Conservation (phyloP, 2,113 vertebrate genomes). For the Chloroceryle aenea region DNA sequence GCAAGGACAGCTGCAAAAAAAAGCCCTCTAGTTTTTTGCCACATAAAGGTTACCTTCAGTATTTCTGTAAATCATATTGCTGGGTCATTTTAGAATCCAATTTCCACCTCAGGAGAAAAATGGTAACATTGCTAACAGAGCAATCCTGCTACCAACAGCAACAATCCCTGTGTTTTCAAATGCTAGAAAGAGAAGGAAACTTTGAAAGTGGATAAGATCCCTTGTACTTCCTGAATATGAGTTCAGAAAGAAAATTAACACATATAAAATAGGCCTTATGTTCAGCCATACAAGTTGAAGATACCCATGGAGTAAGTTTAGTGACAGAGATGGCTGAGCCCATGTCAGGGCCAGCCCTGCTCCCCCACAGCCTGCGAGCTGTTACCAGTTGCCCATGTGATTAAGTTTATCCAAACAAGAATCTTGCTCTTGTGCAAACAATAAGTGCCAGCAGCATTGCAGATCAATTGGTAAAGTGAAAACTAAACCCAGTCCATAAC, state of each 20-base stretch:
- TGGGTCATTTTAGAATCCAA: background rate
- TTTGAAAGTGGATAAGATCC: background rate
- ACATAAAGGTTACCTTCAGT: background rate
- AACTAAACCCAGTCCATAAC: background rate
- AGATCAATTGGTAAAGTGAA: background rate
- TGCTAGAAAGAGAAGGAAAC: background rate
- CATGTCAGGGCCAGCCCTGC: background rate
- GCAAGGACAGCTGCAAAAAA: background rate
- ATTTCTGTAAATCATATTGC: background rate
- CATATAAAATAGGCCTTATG: background rate
- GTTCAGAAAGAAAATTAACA: background rate
- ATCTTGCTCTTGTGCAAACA: background rate
- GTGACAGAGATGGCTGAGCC: background rate
- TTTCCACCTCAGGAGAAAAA: background rate
- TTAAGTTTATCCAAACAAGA: background rate
- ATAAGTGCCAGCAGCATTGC: background rate
- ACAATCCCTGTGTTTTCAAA: background rate
- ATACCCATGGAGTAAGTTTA: background rate
- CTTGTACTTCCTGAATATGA: background rate
- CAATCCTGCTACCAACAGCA: background rate
- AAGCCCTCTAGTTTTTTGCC: fast-evolving
- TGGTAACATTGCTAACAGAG: background rate
- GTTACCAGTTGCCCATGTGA: background rate
- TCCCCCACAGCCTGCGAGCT: background rate
- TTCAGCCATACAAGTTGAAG: background rate